A percentile compares a stretch with the other conserved stretches of the same genome.
Evolutionary conservation across 2,797 vertebrate genomes (phyloP).

Genomic region (Trichosurus vulpecula): DNA sequence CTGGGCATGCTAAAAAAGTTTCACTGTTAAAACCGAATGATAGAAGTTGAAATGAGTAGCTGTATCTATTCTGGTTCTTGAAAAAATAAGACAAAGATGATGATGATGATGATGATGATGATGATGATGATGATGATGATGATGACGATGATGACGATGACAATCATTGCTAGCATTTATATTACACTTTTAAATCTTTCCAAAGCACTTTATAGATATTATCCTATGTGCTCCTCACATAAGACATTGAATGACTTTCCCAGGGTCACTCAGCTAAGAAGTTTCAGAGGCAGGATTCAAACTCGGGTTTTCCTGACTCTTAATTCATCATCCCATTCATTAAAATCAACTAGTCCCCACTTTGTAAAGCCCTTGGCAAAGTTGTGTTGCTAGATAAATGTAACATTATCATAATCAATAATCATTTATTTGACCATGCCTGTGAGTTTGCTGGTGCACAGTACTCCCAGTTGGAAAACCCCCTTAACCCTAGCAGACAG

Average conservation of each 20-base stretch:
- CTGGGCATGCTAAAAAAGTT: background rate
- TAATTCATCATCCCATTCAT: background rate
- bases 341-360: background rate
- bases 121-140: no score
- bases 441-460: background rate
- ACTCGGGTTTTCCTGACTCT: background rate
- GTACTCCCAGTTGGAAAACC: background rate
- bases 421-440: background rate
- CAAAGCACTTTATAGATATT: background rate
- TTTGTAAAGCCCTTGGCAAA: background rate
- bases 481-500: background rate
- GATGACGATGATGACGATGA: no score
- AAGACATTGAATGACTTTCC: background rate
- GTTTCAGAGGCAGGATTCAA: background rate
- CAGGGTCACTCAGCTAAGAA: background rate
- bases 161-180: background rate
- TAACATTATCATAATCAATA: background rate
- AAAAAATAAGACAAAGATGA: background rate
- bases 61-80: background rate
- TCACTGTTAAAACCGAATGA: background rate
- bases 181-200: background rate
- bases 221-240: background rate
- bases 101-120: background rate
- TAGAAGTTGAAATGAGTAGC: background rate
- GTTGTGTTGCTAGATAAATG: background rate